Conservation (phyloP, 2,797 vertebrate species). For the Trematomus bernacchii region DNA sequence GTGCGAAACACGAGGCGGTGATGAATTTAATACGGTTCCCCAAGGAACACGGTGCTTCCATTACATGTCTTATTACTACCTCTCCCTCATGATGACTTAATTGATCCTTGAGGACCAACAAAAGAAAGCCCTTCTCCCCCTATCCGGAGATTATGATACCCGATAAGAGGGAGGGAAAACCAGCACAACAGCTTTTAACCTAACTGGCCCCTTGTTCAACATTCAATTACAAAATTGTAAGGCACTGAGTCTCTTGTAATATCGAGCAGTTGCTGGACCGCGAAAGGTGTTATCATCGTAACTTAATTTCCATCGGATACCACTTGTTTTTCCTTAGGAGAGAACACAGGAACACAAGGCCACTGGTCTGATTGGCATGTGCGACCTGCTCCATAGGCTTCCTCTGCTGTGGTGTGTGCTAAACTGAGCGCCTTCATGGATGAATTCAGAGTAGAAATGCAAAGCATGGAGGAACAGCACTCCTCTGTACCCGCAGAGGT, state of each 20-base stretch:
- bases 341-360: slow-evolving; percentile 48
- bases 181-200: slow-evolving; percentile 60
- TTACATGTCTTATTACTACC: slow-evolving; percentile 76
- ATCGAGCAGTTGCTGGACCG: slow-evolving; percentile 35
- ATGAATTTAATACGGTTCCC: slow-evolving; percentile 77
- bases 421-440: slow-evolving; percentile 76
- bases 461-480: slow-evolving; percentile 66
- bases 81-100: slow-evolving; percentile 73
- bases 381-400: slow-evolving; percentile 49
- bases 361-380: slow-evolving; percentile 61
- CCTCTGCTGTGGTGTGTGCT: slow-evolving; percentile 61
- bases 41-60: slow-evolving; percentile 63
- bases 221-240: slow-evolving; percentile 57
- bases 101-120: slow-evolving; percentile 72
- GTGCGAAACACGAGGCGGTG: slow-evolving; percentile 68
- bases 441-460: slow-evolving; percentile 78
- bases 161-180: slow-evolving; percentile 25
- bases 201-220: slow-evolving; percentile 46
- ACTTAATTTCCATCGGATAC: slow-evolving; percentile 52
- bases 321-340: slow-evolving; percentile 42
- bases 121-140: slow-evolving; percentile 44
- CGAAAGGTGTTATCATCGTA: slow-evolving; percentile 50
- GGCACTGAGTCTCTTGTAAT: slow-evolving; percentile 19
- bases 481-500: slow-evolving; percentile 66
- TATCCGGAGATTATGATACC: slow-evolving; percentile 55